These are phyloP conservation scores for Carabus problematicus DNA, from an alignment of 2,888 invertebrate genomes.

Conservation along the genomic window DNA sequence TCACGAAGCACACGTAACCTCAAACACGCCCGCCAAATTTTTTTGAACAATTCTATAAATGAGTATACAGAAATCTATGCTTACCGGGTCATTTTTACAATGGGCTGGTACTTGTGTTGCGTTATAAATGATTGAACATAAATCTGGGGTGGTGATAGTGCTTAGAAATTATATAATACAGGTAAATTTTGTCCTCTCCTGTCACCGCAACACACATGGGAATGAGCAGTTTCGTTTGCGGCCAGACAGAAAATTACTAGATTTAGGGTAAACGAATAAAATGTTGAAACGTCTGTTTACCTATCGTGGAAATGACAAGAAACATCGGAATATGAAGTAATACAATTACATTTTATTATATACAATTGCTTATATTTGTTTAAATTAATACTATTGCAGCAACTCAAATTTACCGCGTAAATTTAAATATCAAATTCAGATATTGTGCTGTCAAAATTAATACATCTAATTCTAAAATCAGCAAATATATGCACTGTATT, in stretches of 20 bases:
- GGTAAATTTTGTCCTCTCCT: conserved; percentile 26
- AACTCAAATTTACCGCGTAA: no score
- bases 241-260: conserved; percentile 32
- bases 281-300: no score
- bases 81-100: conserved; percentile 38
- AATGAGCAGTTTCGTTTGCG: conserved; percentile 26
- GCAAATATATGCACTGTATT: no score
- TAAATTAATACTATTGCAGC: neutral
- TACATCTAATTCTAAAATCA: neutral
- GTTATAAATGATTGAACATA: conserved; percentile 24
- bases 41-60: conserved; percentile 20
- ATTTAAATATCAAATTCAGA: no score
- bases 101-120: conserved; percentile 3
- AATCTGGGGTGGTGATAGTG: conserved; percentile 27
- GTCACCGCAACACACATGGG: conserved; percentile 30
- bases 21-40: conserved; percentile 40
- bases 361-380: neutral
- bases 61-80: conserved; percentile 3
- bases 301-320: no score
- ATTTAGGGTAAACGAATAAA: neutral
- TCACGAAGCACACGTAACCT: conserved; percentile 35
- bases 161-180: conserved; percentile 39
- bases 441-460: neutral
- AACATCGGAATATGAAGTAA: no score
- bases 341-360: neutral